Percentiles rank a stretch among this genome's conserved stretches.
Evolutionary conservation across 2,888 invertebrate species (phyloP).

Genomic region (Drosophila phalerata): DNA sequence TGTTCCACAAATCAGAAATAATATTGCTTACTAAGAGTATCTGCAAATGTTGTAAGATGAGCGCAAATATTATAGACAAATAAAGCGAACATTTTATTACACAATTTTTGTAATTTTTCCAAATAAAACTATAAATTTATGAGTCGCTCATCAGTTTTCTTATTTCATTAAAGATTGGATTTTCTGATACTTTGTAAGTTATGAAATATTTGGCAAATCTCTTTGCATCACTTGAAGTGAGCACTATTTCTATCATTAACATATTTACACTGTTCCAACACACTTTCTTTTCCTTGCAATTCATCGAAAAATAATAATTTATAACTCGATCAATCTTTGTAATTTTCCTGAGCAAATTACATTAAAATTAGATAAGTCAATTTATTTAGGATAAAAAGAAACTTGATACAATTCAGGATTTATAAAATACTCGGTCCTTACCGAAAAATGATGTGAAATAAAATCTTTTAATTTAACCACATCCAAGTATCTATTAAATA

Average conservation of each 20-base stretch:
- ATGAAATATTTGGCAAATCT: background rate
- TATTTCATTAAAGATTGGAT: conserved; percentile 3
- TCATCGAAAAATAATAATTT: too few species aligned
- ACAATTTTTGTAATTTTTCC: conserved; percentile 11
- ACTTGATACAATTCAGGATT: too few species aligned
- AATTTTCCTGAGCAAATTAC: too few species aligned
- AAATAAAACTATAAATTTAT: conserved; percentile 13
- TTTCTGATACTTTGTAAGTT: background rate
- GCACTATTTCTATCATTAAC: background rate
- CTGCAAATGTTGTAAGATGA: conserved; percentile 13
- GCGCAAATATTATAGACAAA: conserved; percentile 17
- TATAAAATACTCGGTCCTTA: too few species aligned
- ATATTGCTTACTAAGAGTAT: conserved; percentile 19
- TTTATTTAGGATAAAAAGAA: too few species aligned
- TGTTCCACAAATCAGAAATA: conserved; percentile 21
- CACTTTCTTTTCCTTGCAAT: too few species aligned
- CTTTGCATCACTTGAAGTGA: background rate
- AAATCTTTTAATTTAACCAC: too few species aligned
- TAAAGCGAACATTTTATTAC: conserved; percentile 38
- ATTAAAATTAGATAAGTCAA: too few species aligned
- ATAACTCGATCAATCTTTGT: too few species aligned
- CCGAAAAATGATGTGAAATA: too few species aligned
- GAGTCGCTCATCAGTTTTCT: background rate
- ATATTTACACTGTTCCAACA: background rate
- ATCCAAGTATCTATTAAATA: too few species aligned